phyloP scores from a whole-genome alignment of 2,797 vertebrate genomes.

The Acropternis orthonyx region DNA sequence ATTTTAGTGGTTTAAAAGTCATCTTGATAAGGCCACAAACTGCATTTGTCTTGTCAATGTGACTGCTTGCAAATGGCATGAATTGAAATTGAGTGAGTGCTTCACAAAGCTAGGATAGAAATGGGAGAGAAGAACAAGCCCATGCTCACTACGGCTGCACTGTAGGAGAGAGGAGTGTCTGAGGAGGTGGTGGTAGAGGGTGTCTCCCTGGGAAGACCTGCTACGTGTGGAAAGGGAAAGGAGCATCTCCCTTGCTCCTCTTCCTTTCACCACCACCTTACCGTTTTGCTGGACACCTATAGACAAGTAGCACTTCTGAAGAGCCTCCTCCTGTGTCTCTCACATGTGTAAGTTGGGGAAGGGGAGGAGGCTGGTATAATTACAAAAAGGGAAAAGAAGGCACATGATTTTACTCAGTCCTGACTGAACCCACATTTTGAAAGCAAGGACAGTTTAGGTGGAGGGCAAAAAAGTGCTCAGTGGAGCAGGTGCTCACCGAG shows the following conservation, averaged over 20 bases:
- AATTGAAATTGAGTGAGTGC: neutral
- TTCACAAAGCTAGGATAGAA: neutral
- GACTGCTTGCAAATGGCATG: neutral
- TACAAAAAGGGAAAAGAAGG: slow-evolving; percentile 78
- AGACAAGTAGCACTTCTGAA: slow-evolving; percentile 56
- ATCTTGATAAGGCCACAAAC: slow-evolving; percentile 70
- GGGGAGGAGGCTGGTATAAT: slow-evolving; percentile 63
- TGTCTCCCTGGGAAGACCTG: slow-evolving; percentile 61
- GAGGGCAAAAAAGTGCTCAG: slow-evolving; percentile 61
- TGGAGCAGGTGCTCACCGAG: slow-evolving; percentile 34
- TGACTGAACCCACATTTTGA: slow-evolving; percentile 71
- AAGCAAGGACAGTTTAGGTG: slow-evolving; percentile 69
- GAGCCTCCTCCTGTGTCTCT: slow-evolving; percentile 31
- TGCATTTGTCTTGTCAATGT: slow-evolving; percentile 36
- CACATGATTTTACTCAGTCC: slow-evolving; percentile 80
- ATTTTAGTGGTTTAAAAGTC: slow-evolving; percentile 27
- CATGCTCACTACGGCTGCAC: neutral
- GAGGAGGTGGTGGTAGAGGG: slow-evolving; percentile 17
- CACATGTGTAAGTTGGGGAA: neutral
- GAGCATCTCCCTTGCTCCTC: neutral
- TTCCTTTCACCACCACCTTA: slow-evolving; percentile 19
- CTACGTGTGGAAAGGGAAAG: slow-evolving; percentile 45
- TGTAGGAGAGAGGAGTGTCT: neutral
- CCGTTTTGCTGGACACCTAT: slow-evolving; percentile 27
- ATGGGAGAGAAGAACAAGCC: neutral